These are phyloP conservation scores for Platycnemis pennipes DNA, from an alignment of 2,888 invertebrate species.

Conservation along the genomic window DNA sequence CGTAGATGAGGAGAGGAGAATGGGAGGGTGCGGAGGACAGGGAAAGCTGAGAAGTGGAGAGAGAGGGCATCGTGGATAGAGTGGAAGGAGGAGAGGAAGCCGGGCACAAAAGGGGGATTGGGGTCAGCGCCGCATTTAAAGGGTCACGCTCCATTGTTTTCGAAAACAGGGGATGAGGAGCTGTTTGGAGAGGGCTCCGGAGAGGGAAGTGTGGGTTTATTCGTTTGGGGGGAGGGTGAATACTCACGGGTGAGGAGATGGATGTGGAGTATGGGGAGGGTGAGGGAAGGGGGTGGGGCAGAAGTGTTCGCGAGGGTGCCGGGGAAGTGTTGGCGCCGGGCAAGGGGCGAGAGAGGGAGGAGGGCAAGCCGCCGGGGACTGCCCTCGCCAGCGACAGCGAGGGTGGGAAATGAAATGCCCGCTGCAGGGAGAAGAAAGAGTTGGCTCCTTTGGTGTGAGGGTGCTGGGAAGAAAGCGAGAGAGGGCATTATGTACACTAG, in stretches of 20 bases:
- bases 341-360: not conserved
- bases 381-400: not conserved
- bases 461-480: not conserved
- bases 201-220: too few species aligned
- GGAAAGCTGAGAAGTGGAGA: too few species aligned
- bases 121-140: slow-evolving; percentile 13
- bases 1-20: too few species aligned
- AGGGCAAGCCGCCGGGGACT: not conserved
- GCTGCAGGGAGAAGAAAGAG: not conserved
- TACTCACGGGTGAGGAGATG: too few species aligned
- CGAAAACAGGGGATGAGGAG: not conserved
- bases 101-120: not conserved
- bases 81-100: not conserved
- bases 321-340: not conserved
- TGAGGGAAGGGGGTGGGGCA: not conserved
- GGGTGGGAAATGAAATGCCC: not conserved
- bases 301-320: not conserved
- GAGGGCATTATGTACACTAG: not conserved
- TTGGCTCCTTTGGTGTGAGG: not conserved
- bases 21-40: too few species aligned
- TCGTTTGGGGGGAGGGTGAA: too few species aligned
- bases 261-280: too few species aligned
- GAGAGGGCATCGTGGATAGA: not conserved
- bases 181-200: not conserved
- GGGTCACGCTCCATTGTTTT: not conserved